Percentiles rank a stretch among this genome's conserved stretches.
Conservation (phyloP, 2,113 vertebrate species). For the Glareola pratincola region DNA sequence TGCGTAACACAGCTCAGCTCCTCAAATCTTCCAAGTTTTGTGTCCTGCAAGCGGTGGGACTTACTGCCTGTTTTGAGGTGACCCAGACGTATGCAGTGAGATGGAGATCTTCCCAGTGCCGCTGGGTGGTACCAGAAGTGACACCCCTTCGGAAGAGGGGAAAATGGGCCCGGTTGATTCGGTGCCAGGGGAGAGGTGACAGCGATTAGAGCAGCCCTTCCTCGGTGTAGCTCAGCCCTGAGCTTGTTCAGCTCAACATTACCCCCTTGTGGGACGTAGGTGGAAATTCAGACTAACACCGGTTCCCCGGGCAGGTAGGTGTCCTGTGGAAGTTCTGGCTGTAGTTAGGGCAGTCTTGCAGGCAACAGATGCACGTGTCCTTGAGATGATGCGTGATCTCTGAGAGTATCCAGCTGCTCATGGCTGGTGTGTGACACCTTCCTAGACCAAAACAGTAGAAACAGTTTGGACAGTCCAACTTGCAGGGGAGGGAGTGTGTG, state of each 20-base stretch:
- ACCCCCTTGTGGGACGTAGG: slow-evolving; percentile 58
- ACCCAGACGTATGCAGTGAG: not conserved
- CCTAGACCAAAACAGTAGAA: not conserved
- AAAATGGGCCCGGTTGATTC: accelerated
- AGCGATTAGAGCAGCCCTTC: not conserved
- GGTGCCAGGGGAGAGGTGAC: not conserved
- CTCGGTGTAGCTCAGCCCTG: not conserved
- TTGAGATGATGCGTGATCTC: not conserved
- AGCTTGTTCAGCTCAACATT: slow-evolving; percentile 55
- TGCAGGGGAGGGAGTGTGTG: not conserved
- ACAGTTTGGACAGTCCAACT: not conserved
- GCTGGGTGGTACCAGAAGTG: not conserved
- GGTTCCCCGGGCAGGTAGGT: not conserved
- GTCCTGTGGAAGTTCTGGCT: not conserved
- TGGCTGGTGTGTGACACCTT: not conserved
- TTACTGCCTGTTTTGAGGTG: not conserved
- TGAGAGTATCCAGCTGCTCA: not conserved
- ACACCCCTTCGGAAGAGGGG: not conserved
- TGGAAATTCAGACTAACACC: slow-evolving; percentile 6
- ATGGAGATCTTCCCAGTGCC: not conserved
- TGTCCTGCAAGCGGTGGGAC: not conserved
- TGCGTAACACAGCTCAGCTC: not conserved
- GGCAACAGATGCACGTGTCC: not conserved
- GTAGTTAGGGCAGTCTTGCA: not conserved
- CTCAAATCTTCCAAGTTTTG: not conserved